A percentile compares a stretch with the other conserved stretches of the same genome.
These are phyloP conservation scores for human DNA, from an alignment of 2,113 vertebrate species.

Conservation along the genomic window DNA sequence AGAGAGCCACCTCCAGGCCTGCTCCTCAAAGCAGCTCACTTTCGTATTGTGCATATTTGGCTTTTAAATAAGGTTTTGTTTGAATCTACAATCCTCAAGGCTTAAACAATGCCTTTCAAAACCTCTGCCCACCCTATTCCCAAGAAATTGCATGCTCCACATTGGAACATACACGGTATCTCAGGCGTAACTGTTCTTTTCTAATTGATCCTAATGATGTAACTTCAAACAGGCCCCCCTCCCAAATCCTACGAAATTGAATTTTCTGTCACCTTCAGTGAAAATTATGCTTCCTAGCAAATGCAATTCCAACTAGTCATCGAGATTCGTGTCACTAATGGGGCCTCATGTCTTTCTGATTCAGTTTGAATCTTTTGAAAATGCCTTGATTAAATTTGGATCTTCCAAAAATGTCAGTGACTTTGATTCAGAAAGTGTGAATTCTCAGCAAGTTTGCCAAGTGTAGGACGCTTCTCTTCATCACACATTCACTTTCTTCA, in stretches of 20 bases:
- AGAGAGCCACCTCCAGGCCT: neutral
- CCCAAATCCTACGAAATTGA: neutral
- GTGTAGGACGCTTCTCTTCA: neutral
- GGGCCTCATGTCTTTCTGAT: neutral
- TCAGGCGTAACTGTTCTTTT: neutral
- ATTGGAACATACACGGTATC: fast-evolving
- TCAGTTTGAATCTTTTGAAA: conserved; percentile 35
- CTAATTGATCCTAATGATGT: neutral
- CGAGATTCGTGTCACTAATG: conserved; percentile 11
- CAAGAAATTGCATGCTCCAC: neutral
- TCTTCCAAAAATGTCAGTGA: conserved; percentile 61
- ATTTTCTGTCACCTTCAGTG: neutral
- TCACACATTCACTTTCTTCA: neutral
- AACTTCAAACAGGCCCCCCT: neutral
- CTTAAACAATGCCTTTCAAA: neutral
- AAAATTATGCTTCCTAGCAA: neutral
- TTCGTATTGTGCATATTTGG: neutral
- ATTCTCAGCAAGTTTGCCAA: conserved; percentile 17
- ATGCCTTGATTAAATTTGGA: conserved; percentile 67
- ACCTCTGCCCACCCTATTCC: neutral
- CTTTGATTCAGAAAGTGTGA: conserved; percentile 62
- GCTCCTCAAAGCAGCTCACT: neutral
- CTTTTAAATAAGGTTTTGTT: neutral
- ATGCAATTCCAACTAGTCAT: neutral
- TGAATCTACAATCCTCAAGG: neutral